phyloP scores from a whole-genome alignment of 2,113 vertebrate species.

The Fulica atra region DNA sequence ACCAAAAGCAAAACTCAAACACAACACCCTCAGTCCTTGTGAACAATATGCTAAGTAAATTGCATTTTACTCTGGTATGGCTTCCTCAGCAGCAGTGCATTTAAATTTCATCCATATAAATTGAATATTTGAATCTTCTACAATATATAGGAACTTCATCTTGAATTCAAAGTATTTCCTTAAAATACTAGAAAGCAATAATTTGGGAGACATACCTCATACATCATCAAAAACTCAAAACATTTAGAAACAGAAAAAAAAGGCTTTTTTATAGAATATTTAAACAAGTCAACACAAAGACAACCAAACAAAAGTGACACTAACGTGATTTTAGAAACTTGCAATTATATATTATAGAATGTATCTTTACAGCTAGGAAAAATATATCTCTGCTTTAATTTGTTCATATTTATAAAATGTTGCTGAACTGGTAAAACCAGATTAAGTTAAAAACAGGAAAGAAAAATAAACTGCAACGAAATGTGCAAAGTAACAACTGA shows the following conservation, averaged over 20 bases:
- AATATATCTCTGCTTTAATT: background rate
- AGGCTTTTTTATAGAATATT: background rate
- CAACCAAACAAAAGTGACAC: background rate
- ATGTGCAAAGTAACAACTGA: rapidly evolving
- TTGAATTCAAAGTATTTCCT: background rate
- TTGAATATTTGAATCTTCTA: background rate
- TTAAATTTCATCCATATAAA: background rate
- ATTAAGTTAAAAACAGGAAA: background rate
- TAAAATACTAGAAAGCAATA: background rate
- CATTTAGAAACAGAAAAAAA: background rate
- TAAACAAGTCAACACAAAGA: background rate
- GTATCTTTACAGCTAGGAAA: background rate
- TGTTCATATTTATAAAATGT: background rate
- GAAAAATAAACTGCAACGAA: background rate
- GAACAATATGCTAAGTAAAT: too few relatives aligned
- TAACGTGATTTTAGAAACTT: background rate
- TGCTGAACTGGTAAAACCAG: background rate
- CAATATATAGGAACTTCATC: background rate
- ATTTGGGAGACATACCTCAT: background rate
- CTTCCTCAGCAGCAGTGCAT: background rate
- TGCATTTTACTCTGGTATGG: background rate
- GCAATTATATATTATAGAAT: background rate
- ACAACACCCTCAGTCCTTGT: too few relatives aligned
- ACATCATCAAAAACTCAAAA: background rate
- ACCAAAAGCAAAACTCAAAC: too few relatives aligned